Evolutionary conservation across 2,113 vertebrate species (phyloP), one percentile per base, ranked within the genome.

Genomic region (Butorides virescens): DNA sequence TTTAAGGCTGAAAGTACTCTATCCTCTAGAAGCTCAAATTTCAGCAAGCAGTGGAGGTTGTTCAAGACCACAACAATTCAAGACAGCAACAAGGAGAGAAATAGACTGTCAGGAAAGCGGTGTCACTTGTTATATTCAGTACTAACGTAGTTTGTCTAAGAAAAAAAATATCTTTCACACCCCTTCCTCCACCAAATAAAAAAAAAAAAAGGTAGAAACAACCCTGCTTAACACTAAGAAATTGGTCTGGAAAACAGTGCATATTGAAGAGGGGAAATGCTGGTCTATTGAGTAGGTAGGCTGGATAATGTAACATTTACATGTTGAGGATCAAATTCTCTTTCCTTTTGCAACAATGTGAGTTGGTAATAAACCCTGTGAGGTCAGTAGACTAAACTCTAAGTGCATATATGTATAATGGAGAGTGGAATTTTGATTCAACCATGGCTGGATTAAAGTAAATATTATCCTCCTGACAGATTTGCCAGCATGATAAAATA

Each of bases 371-470:
- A 93, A 83, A 63, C 6, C 27, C 23, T 1, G 3, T 72, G 50
- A 94, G 55, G 61, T 86, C 76, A 73, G 37, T 37, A 75, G 49
- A 76, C 70, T 87, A 53, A 56, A 56, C 13, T 71, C 56, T n/a
- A 65, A 13, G 49, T 91, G 71, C 29, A 34, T 63, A 58, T 75
- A 65, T 34, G 9, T 72, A 67, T 70, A 83, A 66, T 25, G 12
- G n/a, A 82, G 46, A 86, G 23, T 76, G 63, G 47, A 82, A 95
- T 91, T 97, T 83, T 91, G 37, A 81, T 91, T 94, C 71, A 92
- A 1, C 44, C 7, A 15, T 58, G 27, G 36, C 18, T 94, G 12
- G n/a, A 75, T 93, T 77, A 52, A 91, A 80, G n/a, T 44, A 83
- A 85, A 73, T 72, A 76, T 73, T 53, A 29, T 46, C 46, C 46